Evolutionary conservation across 1,140 invertebrate species (phyloP).

Genomic region (Lanistes nyassanus): DNA sequence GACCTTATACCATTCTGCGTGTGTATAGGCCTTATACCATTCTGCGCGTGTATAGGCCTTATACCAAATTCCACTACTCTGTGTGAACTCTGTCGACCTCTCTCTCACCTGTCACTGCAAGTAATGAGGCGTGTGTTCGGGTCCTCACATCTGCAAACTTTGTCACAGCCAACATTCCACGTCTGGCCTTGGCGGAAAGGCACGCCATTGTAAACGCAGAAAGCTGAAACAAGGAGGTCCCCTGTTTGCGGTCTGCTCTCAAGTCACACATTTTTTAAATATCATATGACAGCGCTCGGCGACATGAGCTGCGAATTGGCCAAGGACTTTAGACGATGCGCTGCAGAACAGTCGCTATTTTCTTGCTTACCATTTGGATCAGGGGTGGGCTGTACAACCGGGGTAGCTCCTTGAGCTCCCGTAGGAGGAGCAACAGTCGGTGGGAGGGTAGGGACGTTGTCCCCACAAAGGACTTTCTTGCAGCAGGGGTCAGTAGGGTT

Average conservation of each 20-base stretch:
- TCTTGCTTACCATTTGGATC: slow-evolving; percentile 4
- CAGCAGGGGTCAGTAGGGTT: slow-evolving; percentile 47
- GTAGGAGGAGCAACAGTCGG: slow-evolving; percentile 14
- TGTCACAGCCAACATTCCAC: slow-evolving; percentile 45
- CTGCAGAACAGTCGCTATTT: not conserved
- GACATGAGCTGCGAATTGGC: not conserved
- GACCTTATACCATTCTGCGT: too few species aligned
- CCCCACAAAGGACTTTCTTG: slow-evolving; percentile 31
- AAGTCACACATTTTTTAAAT: not conserved
- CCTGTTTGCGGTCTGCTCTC: not conserved
- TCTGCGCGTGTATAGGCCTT: too few species aligned
- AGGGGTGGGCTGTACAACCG: not conserved
- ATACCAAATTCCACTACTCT: too few species aligned
- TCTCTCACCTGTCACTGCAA: slow-evolving; percentile 42
- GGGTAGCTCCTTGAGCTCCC: slow-evolving; percentile 11
- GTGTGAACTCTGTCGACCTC: too few species aligned
- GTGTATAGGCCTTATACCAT: too few species aligned
- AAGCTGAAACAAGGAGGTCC: slow-evolving; percentile 8
- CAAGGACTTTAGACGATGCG: too few species aligned
- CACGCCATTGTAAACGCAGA: slow-evolving; percentile 45
- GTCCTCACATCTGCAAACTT: slow-evolving; percentile 44
- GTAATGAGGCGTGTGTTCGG: slow-evolving; percentile 30
- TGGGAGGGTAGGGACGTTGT: slow-evolving; percentile 14
- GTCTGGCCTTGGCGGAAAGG: slow-evolving; percentile 43
- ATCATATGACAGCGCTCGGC: not conserved